Percentiles rank a stretch among this genome's conserved stretches.
These are phyloP conservation scores for Heterodera carotae DNA, from an alignment of 1,140 invertebrate species.

Conservation along the genomic window DNA sequence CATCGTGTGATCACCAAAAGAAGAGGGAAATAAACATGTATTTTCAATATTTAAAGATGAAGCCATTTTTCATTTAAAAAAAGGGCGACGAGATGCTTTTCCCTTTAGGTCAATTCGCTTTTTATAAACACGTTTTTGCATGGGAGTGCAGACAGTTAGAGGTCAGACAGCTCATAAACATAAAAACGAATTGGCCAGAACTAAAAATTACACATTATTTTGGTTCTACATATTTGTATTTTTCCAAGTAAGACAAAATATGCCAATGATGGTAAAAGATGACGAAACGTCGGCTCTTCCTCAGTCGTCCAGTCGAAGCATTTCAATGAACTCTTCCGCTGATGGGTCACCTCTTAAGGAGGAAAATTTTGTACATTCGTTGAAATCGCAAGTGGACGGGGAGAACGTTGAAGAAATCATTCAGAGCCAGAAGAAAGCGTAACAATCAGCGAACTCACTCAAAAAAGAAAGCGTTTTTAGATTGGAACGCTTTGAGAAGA, in stretches of 20 bases:
- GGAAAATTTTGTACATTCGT: slow-evolving; percentile 46
- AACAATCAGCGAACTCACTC: not conserved
- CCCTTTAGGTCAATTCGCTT: no score
- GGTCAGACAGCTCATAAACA: no score
- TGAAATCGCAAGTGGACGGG: slow-evolving; percentile 47
- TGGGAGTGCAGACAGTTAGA: no score
- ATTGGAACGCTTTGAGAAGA: slow-evolving; percentile 49
- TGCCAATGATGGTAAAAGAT: no score
- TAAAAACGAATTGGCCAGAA: no score
- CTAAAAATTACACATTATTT: no score
- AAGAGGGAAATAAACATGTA: not conserved
- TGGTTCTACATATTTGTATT: no score
- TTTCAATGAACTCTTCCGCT: not conserved
- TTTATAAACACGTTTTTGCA: no score
- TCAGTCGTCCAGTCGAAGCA: not conserved
- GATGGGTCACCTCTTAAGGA: slow-evolving; percentile 29
- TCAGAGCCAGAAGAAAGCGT: slow-evolving; percentile 49
- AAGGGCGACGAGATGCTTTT: no score
- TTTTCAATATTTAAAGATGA: not conserved
- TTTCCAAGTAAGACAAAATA: no score
- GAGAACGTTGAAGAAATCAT: slow-evolving; percentile 55
- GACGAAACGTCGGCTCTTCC: not conserved
- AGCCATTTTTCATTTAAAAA: not conserved
- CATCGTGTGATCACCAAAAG: not conserved
- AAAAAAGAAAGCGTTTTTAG: slow-evolving; percentile 30